Conservation (phyloP, 2,888 invertebrate genomes). For the Acrobasis consociella region DNA sequence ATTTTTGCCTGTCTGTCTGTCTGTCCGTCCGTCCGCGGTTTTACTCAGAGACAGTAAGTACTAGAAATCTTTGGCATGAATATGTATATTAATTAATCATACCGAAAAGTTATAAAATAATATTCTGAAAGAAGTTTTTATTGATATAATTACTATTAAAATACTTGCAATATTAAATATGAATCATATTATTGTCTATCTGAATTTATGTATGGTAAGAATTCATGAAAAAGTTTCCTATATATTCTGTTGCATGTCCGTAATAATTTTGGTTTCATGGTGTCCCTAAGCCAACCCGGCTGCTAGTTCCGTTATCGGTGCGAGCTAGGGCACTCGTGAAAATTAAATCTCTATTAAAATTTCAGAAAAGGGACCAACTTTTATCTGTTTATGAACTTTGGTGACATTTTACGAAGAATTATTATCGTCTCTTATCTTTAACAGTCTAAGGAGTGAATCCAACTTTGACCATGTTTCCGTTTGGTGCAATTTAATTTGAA, state of each 20-base stretch:
- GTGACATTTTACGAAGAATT: conserved; percentile 79
- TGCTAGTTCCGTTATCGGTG: conserved; percentile 56
- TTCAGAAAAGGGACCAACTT: conserved; percentile 76
- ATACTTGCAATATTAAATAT: too few species aligned
- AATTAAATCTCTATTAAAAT: conserved; percentile 80
- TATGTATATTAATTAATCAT: too few species aligned
- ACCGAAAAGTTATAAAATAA: too few species aligned
- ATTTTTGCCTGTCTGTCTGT: too few species aligned
- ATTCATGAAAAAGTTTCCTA: too few species aligned
- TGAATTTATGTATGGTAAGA: too few species aligned
- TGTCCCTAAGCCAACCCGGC: neutral
- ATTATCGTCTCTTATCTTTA: conserved; percentile 76
- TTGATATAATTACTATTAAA: too few species aligned
- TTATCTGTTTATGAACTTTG: conserved; percentile 81
- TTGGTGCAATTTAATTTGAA: conserved; percentile 65
- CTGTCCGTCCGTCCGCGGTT: too few species aligned
- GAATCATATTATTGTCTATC: too few species aligned
- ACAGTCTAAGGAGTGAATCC: conserved; percentile 62
- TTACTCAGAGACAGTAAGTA: too few species aligned
- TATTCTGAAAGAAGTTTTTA: too few species aligned
- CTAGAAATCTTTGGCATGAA: too few species aligned
- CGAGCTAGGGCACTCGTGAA: conserved; percentile 60
- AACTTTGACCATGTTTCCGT: conserved; percentile 61
- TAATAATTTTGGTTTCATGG: neutral
- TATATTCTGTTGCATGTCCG: neutral